phyloP scores from a whole-genome alignment of 2,888 invertebrate species.

The Litoditis marina region DNA sequence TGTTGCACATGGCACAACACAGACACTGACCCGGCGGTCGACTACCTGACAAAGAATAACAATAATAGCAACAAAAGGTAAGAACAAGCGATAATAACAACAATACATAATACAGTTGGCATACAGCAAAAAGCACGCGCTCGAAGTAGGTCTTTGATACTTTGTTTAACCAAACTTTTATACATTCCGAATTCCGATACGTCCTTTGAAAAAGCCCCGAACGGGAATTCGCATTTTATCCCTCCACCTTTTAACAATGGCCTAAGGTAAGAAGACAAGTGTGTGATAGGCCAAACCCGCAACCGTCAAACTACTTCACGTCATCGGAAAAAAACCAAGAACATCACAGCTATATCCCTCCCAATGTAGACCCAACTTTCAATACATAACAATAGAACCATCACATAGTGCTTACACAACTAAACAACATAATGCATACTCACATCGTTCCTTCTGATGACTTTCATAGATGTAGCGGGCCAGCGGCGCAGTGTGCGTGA shows the following conservation, averaged over 20 bases:
- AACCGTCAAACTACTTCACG: no score
- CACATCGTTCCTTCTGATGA: slow-evolving; percentile 12
- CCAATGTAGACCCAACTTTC: no score
- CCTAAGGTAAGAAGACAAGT: no score
- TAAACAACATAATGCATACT: background rate
- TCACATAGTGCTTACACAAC: no score
- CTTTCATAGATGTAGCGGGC: slow-evolving; percentile 35
- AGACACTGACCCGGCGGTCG: slow-evolving; percentile 16
- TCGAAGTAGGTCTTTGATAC: background rate
- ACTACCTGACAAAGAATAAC: slow-evolving; percentile 10
- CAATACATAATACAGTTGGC: no score
- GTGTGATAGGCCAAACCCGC: no score
- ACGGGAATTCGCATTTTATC: no score
- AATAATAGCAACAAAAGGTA: background rate
- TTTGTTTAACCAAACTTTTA: background rate
- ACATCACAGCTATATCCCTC: no score
- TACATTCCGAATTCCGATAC: no score
- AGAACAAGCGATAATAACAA: background rate
- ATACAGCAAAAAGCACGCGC: background rate
- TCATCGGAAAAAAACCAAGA: background rate
- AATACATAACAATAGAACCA: no score
- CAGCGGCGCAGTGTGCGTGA: slow-evolving; percentile 50
- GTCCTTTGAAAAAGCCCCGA: no score
- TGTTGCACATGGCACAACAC: slow-evolving; percentile 10
- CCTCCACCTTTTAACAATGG: no score